Evolutionary conservation across 2,113 vertebrate species (phyloP).

Genomic region (Carassius gibelio): DNA sequence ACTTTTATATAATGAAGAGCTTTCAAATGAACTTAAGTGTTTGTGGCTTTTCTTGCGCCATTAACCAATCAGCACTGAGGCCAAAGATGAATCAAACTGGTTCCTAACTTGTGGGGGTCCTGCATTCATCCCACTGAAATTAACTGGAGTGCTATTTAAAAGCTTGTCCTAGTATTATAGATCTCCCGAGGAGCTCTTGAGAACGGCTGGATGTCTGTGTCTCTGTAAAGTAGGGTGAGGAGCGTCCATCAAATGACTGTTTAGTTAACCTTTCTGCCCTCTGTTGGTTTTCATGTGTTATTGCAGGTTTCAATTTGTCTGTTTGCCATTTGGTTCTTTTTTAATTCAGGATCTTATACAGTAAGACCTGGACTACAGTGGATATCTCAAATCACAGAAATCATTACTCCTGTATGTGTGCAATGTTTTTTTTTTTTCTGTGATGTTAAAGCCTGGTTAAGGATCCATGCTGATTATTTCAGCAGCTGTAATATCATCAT

Average conservation of each 20-base stretch:
- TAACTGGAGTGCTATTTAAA: background rate
- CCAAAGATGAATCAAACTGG: background rate
- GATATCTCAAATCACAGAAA: constrained; percentile 5
- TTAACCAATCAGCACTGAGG: background rate
- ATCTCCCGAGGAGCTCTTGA: background rate
- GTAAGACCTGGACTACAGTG: background rate
- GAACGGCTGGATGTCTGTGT: background rate
- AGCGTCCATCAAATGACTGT: background rate
- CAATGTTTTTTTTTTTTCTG: constrained; percentile 5
- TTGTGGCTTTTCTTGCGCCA: background rate
- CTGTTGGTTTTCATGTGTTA: constrained; percentile 11
- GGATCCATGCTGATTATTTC: background rate
- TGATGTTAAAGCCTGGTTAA: background rate
- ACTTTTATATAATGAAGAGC: background rate
- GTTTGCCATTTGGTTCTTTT: background rate
- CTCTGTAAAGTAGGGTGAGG: background rate
- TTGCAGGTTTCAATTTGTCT: background rate
- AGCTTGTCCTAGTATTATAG: background rate
- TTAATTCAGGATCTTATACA: background rate
- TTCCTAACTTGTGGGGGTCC: background rate
- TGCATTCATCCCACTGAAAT: background rate
- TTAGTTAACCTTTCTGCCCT: constrained; percentile 11
- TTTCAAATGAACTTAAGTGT: background rate
- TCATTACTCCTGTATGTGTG: background rate
- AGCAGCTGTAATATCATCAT: background rate